Percentiles rank a stretch among this genome's conserved stretches.
Conservation (phyloP, 1,140 invertebrate species). For the Olivierus martensii region DNA sequence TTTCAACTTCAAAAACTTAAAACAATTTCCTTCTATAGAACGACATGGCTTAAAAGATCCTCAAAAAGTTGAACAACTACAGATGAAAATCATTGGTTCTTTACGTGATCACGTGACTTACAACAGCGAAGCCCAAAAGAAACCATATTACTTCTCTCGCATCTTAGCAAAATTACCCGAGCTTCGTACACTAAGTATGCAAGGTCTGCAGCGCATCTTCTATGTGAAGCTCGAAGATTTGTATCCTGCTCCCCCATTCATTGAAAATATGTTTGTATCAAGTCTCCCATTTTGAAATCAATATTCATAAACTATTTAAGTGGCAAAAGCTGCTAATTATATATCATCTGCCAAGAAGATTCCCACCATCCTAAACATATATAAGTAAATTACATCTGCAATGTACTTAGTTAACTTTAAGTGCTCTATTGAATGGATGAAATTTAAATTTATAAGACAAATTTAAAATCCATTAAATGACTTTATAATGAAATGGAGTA, state of each 20-base stretch:
- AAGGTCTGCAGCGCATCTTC: conserved; percentile 85
- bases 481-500: too few relatives aligned
- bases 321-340: too few relatives aligned
- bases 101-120: conserved; percentile 88
- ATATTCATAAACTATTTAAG: not conserved
- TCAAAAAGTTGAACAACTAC: conserved; percentile 77
- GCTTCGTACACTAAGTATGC: conserved; percentile 73
- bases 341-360: too few relatives aligned
- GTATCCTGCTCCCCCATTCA: conserved; percentile 76
- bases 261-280: conserved; percentile 88
- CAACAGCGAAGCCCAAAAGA: conserved; percentile 73
- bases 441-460: too few relatives aligned
- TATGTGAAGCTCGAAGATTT: conserved; percentile 85
- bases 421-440: too few relatives aligned
- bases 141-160: conserved; percentile 79
- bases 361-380: too few relatives aligned
- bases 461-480: too few relatives aligned
- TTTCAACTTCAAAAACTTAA: not conserved
- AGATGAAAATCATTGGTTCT: conserved; percentile 89
- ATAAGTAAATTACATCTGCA: too few relatives aligned
- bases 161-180: conserved; percentile 82
- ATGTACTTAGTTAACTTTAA: too few relatives aligned
- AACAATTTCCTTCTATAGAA: conserved; percentile 45
- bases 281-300: conserved; percentile 66
- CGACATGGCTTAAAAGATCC: conserved; percentile 83